Conservation (phyloP, 2,888 invertebrate species). For the Plutella xylostella region DNA sequence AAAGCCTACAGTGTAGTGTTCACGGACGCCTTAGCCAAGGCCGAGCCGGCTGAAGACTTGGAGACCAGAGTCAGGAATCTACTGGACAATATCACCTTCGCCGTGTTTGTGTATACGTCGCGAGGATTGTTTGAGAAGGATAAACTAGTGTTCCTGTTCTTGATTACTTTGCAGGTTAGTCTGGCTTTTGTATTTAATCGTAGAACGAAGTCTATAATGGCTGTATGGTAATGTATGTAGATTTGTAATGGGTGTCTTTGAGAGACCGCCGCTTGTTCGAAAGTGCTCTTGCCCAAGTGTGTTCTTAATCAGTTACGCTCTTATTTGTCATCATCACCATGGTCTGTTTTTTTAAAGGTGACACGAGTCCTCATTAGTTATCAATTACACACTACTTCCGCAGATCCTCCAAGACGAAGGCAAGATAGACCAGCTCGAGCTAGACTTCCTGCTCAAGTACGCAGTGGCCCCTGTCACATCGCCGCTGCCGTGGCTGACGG, state of each 20-base stretch:
- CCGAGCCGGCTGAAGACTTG: slow-evolving; percentile 77
- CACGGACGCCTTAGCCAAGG: slow-evolving; percentile 81
- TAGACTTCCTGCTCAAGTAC: slow-evolving; percentile 90
- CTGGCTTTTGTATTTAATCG: neutral
- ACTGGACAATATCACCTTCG: slow-evolving; percentile 88
- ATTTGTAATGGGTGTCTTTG: no score
- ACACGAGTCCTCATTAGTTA: no score
- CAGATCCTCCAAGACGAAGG: slow-evolving; percentile 59
- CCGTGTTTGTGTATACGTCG: slow-evolving; percentile 89
- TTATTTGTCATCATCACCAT: no score
- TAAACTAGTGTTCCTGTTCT: slow-evolving; percentile 90
- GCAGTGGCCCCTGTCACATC: slow-evolving; percentile 80
- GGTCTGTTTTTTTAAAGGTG: no score
- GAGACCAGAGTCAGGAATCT: slow-evolving; percentile 79
- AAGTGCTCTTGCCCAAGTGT: no score
- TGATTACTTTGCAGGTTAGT: slow-evolving; percentile 83
- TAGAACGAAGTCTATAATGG: no score
- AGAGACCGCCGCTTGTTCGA: no score
- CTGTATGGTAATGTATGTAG: no score
- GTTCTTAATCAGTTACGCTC: no score
- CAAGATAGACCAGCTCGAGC: slow-evolving; percentile 79
- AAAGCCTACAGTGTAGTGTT: slow-evolving; percentile 95
- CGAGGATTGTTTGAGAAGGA: slow-evolving; percentile 92
- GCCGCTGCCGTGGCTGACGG: slow-evolving; percentile 86
- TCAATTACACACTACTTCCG: no score